These are phyloP conservation scores for Coelogynopora nodosa DNA, from an alignment of 2,888 invertebrate species.

Conservation along the genomic window DNA sequence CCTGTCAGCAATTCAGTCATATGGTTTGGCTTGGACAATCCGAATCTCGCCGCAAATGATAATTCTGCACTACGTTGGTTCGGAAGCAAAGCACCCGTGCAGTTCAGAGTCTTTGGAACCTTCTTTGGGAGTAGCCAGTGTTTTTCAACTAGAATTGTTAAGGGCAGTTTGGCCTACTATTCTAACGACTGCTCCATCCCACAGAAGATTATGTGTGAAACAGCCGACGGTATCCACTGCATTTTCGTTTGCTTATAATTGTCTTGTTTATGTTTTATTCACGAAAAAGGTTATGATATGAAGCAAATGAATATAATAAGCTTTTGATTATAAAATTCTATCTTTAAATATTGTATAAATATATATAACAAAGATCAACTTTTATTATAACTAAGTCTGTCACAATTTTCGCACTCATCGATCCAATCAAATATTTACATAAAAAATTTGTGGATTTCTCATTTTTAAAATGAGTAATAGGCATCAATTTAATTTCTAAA, in stretches of 20 bases:
- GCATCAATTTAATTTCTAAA: neutral
- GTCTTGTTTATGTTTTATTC: no score
- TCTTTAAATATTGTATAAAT: neutral
- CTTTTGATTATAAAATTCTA: neutral
- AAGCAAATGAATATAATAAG: no score
- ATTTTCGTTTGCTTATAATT: no score
- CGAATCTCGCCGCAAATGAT: neutral
- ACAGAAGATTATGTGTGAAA: neutral
- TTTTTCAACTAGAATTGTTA: neutral
- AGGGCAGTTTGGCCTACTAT: neutral
- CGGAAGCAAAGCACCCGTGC: neutral
- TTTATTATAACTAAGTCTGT: no score
- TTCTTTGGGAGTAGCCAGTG: neutral
- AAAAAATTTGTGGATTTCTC: no score
- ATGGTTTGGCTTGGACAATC: neutral
- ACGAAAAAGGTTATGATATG: no score
- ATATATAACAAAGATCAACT: neutral
- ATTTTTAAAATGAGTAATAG: neutral
- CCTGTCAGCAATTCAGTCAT: no score
- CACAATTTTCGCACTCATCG: no score
- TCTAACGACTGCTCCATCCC: neutral
- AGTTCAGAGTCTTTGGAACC: no score
- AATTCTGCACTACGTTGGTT: neutral
- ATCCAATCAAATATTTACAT: no score
- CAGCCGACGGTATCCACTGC: neutral